Evolutionary conservation across 2,797 vertebrate species (phyloP).

Genomic region (Psittacula echo): DNA sequence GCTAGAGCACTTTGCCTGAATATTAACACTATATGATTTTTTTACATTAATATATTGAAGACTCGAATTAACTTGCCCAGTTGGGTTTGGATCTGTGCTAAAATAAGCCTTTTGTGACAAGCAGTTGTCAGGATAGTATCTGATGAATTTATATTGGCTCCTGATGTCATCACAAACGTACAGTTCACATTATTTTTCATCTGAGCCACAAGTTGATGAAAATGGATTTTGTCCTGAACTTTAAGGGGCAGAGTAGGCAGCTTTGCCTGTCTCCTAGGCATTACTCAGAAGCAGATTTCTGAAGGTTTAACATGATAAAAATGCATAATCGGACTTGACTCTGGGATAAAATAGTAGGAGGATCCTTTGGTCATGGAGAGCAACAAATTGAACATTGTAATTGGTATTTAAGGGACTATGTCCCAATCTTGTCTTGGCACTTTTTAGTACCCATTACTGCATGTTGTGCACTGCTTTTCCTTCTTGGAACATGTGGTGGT

Average conservation of each 20-base stretch:
- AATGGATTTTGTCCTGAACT: neutral
- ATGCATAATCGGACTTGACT: neutral
- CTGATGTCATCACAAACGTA: neutral
- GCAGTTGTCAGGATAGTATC: neutral
- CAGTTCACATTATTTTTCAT: neutral
- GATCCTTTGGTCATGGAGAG: neutral
- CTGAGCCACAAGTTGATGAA: neutral
- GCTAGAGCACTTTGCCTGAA: neutral
- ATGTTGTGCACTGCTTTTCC: neutral
- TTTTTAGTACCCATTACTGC: neutral
- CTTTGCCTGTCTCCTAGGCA: neutral
- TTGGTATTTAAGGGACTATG: neutral
- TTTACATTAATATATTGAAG: neutral
- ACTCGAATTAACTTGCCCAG: neutral
- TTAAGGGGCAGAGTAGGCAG: neutral
- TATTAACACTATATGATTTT: neutral
- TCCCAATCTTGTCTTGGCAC: neutral
- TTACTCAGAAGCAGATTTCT: neutral
- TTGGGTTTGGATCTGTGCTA: neutral
- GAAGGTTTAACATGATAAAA: neutral
- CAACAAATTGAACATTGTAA: neutral
- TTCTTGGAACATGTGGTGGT: neutral
- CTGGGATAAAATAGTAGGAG: neutral
- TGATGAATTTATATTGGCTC: neutral
- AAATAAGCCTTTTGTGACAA: neutral